Conservation (phyloP, 53 echinoderm and acorn worm genomes). For the Paracentrotus lividus region DNA sequence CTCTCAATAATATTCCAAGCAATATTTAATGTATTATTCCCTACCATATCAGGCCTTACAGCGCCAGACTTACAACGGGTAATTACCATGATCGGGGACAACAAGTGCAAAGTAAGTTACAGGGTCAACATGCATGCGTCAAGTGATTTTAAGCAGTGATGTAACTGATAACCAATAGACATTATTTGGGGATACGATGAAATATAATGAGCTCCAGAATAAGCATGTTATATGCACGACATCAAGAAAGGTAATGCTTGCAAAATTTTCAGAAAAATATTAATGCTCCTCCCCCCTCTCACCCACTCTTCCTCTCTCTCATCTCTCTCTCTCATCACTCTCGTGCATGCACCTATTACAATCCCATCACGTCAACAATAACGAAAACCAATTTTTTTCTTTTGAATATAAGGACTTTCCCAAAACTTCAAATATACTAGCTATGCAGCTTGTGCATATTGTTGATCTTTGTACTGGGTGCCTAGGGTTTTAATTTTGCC, state of each 20-base stretch:
- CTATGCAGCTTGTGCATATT: too few relatives aligned
- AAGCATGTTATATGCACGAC: too few relatives aligned
- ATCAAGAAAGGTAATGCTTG: too few relatives aligned
- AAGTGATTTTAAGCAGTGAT: too few relatives aligned
- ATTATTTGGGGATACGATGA: neutral
- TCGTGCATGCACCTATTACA: neutral
- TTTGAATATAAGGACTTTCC: too few relatives aligned
- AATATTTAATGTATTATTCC: neutral
- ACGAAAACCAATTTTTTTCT: too few relatives aligned
- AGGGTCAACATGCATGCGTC: too few relatives aligned
- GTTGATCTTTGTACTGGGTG: too few relatives aligned
- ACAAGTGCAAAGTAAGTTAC: constrained; percentile 68
- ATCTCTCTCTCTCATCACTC: neutral
- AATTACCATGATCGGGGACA: constrained; percentile 38
- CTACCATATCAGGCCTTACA: constrained; percentile 4
- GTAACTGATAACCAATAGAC: neutral
- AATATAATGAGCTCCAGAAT: too few relatives aligned
- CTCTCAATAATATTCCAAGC: neutral
- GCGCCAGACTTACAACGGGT: neutral
- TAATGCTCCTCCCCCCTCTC: neutral
- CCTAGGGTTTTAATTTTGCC: too few relatives aligned
- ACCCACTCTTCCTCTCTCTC: neutral
- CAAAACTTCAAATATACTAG: too few relatives aligned
- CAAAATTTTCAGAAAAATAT: neutral
- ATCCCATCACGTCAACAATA: too few relatives aligned